Conservation (phyloP, 2,888 invertebrate genomes). For the Caenorhabditis sp. region DNA sequence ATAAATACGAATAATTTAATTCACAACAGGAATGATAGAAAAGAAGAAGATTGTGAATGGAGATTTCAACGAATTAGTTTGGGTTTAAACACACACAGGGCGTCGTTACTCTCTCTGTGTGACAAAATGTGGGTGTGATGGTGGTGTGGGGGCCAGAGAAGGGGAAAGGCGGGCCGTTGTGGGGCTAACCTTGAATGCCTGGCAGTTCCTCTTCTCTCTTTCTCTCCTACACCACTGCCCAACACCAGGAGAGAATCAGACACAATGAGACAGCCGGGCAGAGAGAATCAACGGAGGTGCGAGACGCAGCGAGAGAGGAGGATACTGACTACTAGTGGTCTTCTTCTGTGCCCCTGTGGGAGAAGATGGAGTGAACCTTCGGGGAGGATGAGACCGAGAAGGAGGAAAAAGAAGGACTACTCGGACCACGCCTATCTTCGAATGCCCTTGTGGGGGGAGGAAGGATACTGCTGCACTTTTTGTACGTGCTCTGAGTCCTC, state of each 20-base stretch:
- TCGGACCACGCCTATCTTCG: constrained; percentile 36
- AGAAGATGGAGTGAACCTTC: constrained; percentile 29
- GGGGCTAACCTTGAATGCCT: constrained; percentile 67
- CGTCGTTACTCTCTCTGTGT: constrained; percentile 6
- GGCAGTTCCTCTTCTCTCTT: constrained; percentile 56
- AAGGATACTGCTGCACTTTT: constrained; percentile 37
- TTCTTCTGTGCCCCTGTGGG: constrained; percentile 31
- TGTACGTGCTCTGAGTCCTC: constrained; percentile 11
- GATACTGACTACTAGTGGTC: constrained; percentile 25
- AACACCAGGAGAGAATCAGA: constrained; percentile 52
- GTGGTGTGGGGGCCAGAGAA: constrained; percentile 23
- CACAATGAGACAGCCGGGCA: constrained; percentile 23
- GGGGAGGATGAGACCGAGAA: constrained; percentile 28
- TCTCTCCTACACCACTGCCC: constrained; percentile 32
- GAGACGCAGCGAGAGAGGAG: constrained; percentile 37
- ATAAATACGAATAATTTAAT: background rate
- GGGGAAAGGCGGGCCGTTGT: constrained; percentile 20
- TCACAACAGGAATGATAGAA: background rate
- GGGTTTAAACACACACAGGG: constrained; percentile 20
- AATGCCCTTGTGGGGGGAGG: constrained; percentile 28
- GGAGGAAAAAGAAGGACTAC: constrained; percentile 8
- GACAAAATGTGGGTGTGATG: constrained; percentile 34
- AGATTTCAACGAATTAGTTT: constrained; percentile 35
- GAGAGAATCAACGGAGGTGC: background rate
- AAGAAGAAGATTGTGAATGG: background rate